Conservation (phyloP, 2,113 vertebrate genomes). For the Peucedramus taeniatus region DNA sequence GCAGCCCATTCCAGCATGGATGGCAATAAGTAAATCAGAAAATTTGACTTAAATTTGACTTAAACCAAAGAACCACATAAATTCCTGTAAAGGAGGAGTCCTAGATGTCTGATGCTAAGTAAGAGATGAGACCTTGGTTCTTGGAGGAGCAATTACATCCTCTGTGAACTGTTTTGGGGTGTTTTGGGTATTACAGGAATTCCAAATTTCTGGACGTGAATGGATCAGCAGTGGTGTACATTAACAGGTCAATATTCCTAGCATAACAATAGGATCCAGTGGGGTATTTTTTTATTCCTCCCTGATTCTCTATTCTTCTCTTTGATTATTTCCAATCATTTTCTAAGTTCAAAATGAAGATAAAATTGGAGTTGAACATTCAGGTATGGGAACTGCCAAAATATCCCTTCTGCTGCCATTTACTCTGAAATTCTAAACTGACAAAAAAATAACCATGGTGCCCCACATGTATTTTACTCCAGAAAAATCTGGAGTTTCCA, state of each 20-base stretch:
- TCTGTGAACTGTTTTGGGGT: neutral
- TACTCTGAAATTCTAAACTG: neutral
- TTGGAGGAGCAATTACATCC: neutral
- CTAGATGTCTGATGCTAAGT: neutral
- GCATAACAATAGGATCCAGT: neutral
- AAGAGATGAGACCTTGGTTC: neutral
- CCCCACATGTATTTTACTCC: neutral
- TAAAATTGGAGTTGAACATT: neutral
- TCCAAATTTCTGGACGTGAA: rapidly evolving
- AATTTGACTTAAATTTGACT: neutral
- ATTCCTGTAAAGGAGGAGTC: neutral
- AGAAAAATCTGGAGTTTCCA: neutral
- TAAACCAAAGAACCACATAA: neutral
- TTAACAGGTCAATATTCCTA: neutral
- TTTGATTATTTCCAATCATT: neutral
- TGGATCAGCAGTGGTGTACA: neutral
- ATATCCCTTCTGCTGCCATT: neutral
- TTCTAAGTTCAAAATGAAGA: neutral
- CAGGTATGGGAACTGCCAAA: neutral
- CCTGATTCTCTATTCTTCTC: neutral
- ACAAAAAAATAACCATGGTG: too few species aligned
- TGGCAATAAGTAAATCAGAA: neutral
- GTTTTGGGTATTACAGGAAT: neutral
- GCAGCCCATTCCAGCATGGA: rapidly evolving
- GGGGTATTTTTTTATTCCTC: neutral